Conservation (phyloP, 2,797 vertebrate species). For the Tragopan temminckii region DNA sequence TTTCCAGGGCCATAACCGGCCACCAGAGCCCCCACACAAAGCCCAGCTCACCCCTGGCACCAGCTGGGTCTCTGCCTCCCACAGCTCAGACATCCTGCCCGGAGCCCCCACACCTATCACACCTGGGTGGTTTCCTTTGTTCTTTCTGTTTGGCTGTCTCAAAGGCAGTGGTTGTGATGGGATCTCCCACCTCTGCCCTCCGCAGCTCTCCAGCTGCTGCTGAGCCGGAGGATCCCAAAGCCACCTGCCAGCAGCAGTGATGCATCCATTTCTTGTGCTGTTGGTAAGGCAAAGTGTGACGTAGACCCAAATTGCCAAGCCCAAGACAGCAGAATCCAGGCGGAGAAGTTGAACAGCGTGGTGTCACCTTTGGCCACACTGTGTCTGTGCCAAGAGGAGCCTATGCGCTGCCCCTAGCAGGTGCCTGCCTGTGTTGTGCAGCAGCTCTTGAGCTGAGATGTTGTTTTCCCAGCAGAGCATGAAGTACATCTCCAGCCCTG, state of each 20-base stretch:
- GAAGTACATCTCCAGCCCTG: not conserved
- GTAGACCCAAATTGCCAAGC: not conserved
- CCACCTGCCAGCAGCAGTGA: fast-evolving
- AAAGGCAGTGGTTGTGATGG: fast-evolving
- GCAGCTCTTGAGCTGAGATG: not conserved
- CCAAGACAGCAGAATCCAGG: not conserved
- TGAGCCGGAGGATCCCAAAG: not conserved
- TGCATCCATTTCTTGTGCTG: not conserved
- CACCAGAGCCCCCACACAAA: not conserved
- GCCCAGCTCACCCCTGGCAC: not conserved
- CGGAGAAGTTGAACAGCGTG: not conserved
- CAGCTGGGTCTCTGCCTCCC: fast-evolving
- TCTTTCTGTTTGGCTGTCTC: not conserved
- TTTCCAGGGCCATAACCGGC: not conserved
- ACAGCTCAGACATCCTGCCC: not conserved
- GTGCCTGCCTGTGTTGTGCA: not conserved
- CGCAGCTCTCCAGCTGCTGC: not conserved
- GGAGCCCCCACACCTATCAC: not conserved
- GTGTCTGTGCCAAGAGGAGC: no score
- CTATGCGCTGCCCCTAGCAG: not conserved
- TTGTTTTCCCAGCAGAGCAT: not conserved
- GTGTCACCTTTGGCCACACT: no score
- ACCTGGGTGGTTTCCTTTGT: not conserved
- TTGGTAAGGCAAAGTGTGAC: not conserved
- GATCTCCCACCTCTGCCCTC: fast-evolving